A percentile compares a stretch with the other conserved stretches of the same genome.
Conservation (phyloP, 2,888 invertebrate genomes). For the Cephus nigrinus region DNA sequence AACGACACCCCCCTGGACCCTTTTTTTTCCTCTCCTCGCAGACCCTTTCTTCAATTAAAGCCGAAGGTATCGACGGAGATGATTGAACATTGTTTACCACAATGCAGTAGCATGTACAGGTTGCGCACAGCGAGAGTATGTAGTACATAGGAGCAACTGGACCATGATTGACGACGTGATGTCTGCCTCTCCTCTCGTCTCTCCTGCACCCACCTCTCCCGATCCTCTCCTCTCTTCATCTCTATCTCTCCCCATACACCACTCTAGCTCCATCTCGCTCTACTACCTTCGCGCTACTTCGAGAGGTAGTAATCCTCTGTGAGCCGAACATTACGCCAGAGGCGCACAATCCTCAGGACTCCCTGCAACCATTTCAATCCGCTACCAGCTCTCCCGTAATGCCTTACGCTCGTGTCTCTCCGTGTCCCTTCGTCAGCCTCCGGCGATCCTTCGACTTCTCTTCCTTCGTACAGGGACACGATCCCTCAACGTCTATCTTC, state of each 20-base stretch:
- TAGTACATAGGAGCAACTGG: slow-evolving; percentile 56
- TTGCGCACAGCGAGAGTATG: slow-evolving; percentile 42
- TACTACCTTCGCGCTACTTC: slow-evolving; percentile 28
- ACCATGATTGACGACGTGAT: slow-evolving; percentile 62
- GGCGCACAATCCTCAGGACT: slow-evolving; percentile 43
- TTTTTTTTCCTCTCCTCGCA: not conserved
- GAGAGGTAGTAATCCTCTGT: slow-evolving; percentile 53
- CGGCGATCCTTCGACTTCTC: slow-evolving; percentile 25
- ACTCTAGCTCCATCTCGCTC: slow-evolving; percentile 23
- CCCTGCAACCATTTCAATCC: slow-evolving; percentile 15
- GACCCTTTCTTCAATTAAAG: slow-evolving; percentile 55
- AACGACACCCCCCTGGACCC: slow-evolving; percentile 56
- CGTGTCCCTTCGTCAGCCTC: slow-evolving; percentile 11
- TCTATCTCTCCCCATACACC: slow-evolving; percentile 22
- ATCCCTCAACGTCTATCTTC: slow-evolving; percentile 1
- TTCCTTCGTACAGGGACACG: slow-evolving; percentile 15
- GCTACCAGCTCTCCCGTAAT: slow-evolving; percentile 21
- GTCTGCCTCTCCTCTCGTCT: slow-evolving; percentile 29
- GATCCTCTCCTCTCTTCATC: slow-evolving; percentile 28
- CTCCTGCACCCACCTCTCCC: slow-evolving; percentile 5
- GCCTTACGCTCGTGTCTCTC: slow-evolving; percentile 22
- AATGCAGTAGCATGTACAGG: slow-evolving; percentile 47
- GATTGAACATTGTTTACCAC: slow-evolving; percentile 51
- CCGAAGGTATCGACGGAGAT: slow-evolving; percentile 45
- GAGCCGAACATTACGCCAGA: slow-evolving; percentile 53